These are phyloP conservation scores for Agonopterix arenella DNA, from an alignment of 2,888 invertebrate genomes.

Conservation along the genomic window DNA sequence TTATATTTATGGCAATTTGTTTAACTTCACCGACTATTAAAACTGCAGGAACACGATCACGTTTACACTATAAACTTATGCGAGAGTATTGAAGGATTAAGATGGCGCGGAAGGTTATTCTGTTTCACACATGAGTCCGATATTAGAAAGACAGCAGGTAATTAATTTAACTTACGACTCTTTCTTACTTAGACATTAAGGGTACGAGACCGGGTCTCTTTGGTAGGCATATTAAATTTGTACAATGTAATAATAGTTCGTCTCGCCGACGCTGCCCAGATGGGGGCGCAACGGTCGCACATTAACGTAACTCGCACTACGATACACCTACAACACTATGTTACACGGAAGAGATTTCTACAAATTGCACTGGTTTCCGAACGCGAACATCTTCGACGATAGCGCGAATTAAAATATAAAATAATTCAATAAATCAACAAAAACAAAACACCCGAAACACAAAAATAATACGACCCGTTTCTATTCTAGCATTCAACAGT, in stretches of 20 bases:
- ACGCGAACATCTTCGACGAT: conserved; percentile 70
- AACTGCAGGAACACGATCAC: conserved; percentile 77
- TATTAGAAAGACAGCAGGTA: conserved; percentile 47
- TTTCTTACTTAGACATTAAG: conserved; percentile 71
- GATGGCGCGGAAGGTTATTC: conserved; percentile 68
- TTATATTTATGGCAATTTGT: conserved; percentile 77
- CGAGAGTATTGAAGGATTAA: conserved; percentile 69
- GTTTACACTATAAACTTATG: conserved; percentile 73
- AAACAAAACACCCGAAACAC: conserved; percentile 68
- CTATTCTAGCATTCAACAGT: conserved; percentile 72
- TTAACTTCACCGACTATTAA: conserved; percentile 75
- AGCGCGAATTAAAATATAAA: conserved; percentile 68
- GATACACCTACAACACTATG: conserved; percentile 65
- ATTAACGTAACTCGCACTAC: conserved; percentile 61
- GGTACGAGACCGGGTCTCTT: conserved; percentile 78
- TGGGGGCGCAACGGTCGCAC: conserved; percentile 50
- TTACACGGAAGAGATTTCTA: conserved; percentile 76
- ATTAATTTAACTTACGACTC: conserved; percentile 69
- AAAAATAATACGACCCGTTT: conserved; percentile 77
- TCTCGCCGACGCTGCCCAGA: conserved; percentile 50
- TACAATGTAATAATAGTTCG: conserved; percentile 72
- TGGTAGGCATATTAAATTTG: conserved; percentile 77
- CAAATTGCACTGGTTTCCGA: conserved; percentile 76
- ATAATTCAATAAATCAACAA: conserved; percentile 71
- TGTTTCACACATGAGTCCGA: conserved; percentile 59